phyloP scores from a whole-genome alignment of 2,797 vertebrate species.

The Orientallactaga sibirica region DNA sequence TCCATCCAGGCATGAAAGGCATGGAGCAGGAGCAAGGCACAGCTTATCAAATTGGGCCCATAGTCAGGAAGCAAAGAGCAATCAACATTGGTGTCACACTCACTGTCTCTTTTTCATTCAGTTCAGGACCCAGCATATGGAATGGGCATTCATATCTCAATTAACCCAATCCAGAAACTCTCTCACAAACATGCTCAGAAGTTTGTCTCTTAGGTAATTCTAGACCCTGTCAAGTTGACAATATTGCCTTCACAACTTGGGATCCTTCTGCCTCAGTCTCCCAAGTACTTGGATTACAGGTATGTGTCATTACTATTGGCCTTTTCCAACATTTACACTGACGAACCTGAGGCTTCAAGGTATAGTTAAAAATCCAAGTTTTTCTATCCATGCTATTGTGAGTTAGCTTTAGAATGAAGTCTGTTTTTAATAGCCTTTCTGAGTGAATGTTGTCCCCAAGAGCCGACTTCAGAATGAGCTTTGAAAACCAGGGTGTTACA shows the following conservation, averaged over 20 bases:
- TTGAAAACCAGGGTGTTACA: constrained; percentile 27
- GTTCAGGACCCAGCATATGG: too few relatives aligned
- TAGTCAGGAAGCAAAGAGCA: neutral
- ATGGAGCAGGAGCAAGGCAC: neutral
- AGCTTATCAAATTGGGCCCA: neutral
- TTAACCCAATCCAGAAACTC: neutral
- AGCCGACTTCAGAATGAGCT: constrained; percentile 43
- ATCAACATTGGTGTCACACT: neutral
- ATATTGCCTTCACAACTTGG: neutral
- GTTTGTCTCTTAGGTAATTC: neutral
- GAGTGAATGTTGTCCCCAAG: constrained; percentile 13
- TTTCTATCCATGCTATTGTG: constrained; percentile 16
- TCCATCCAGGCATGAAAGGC: neutral
- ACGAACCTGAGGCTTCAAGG: neutral
- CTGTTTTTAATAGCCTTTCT: constrained; percentile 3
- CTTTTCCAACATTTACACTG: neutral
- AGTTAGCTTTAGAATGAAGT: constrained; percentile 9
- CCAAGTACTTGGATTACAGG: neutral
- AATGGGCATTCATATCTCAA: neutral
- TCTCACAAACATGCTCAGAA: neutral
- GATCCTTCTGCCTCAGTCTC: neutral
- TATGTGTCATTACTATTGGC: neutral
- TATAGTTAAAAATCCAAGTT: neutral
- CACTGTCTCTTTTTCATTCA: neutral
- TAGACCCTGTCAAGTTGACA: neutral